Evolutionary conservation across 1,140 invertebrate genomes (phyloP).

Genomic region (Dolichoris vasculosae): DNA sequence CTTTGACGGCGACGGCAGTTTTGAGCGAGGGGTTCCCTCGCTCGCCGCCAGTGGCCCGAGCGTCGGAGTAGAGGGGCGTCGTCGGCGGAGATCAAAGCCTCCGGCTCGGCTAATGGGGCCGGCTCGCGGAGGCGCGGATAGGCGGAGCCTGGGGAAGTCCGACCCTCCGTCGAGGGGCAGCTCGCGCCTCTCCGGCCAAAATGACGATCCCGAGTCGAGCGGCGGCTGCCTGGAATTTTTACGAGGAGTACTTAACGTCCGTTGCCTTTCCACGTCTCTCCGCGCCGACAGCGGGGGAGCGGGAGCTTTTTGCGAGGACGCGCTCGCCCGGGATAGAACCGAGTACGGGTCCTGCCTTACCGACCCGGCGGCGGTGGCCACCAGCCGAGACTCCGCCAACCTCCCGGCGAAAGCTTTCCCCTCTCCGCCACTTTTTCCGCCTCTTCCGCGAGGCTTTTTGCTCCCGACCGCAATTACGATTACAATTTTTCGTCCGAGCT

Average conservation of each 20-base stretch:
- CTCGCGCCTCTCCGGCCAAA: slow-evolving; percentile 59
- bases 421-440: background rate
- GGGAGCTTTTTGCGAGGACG: slow-evolving; percentile 6
- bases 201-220: slow-evolving; percentile 72
- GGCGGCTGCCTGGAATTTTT: slow-evolving; percentile 66
- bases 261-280: slow-evolving; percentile 29
- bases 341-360: slow-evolving; percentile 17
- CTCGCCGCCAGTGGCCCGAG: slow-evolving; percentile 7
- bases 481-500: background rate
- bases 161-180: slow-evolving; percentile 32
- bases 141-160: slow-evolving; percentile 17
- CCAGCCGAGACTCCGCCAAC: background rate
- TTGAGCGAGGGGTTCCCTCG: slow-evolving; percentile 30
- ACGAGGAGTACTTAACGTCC: slow-evolving; percentile 72
- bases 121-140: background rate
- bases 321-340: too few relatives aligned
- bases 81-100: slow-evolving; percentile 58
- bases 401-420: background rate
- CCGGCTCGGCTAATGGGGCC: slow-evolving; percentile 45
- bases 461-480: background rate
- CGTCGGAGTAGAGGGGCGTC: slow-evolving; percentile 45
- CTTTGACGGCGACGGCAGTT: slow-evolving; percentile 59
- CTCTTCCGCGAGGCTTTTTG: background rate
- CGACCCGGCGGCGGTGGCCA: background rate
- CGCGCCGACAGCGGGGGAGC: background rate